Conservation (phyloP, 2,113 vertebrate genomes). For the Sciurus niger region DNA sequence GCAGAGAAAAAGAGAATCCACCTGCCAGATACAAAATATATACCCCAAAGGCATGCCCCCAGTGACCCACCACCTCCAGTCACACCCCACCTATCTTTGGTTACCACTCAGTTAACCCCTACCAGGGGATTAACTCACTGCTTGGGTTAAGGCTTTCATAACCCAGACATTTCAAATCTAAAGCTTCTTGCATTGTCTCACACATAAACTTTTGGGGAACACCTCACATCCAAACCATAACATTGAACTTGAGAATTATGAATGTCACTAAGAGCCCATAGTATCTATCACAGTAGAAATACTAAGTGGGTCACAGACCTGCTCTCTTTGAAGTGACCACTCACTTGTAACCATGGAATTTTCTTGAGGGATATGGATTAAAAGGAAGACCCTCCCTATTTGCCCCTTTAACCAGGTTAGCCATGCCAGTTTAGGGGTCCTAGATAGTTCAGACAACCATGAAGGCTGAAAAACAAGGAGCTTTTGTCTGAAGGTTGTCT, state of each 20-base stretch:
- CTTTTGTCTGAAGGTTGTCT: background rate
- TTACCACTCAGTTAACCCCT: too few relatives aligned
- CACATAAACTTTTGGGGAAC: too few relatives aligned
- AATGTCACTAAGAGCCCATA: background rate
- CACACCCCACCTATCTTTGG: too few relatives aligned
- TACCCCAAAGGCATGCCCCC: too few relatives aligned
- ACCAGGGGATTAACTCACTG: too few relatives aligned
- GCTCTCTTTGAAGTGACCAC: background rate
- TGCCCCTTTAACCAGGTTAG: background rate
- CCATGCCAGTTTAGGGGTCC: background rate
- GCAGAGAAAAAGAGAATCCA: too few relatives aligned
- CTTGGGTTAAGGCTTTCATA: too few relatives aligned
- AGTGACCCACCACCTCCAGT: too few relatives aligned
- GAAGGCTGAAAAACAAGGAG: background rate
- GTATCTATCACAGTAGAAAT: background rate
- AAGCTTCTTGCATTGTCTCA: too few relatives aligned
- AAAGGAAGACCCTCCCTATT: background rate
- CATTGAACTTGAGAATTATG: background rate
- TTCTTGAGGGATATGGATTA: background rate
- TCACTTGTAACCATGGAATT: background rate
- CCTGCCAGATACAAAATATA: too few relatives aligned
- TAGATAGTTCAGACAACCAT: background rate
- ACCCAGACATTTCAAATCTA: too few relatives aligned
- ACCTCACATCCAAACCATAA: too few relatives aligned
- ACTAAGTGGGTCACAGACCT: background rate